Conservation (phyloP, 2,888 invertebrate species). For the Gnatocerus cornutus region DNA sequence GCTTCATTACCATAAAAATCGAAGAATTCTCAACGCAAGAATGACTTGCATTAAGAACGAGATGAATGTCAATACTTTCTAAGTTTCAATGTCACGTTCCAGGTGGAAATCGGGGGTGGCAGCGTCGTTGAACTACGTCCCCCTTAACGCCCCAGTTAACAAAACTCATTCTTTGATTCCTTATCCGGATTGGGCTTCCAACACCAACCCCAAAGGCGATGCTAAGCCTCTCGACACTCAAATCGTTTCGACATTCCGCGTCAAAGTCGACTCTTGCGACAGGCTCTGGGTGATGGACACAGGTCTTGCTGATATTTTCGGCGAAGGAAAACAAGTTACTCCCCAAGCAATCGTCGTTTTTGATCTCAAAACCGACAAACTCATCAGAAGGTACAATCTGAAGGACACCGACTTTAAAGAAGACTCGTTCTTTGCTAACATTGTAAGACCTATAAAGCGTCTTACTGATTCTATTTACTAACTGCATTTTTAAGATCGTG, state of each 20-base stretch:
- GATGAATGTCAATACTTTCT: conserved; percentile 5
- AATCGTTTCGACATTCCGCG: conserved; percentile 83
- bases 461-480: not conserved
- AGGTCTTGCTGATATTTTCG: conserved; percentile 84
- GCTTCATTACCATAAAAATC: not conserved
- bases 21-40: not conserved
- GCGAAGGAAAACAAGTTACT: conserved; percentile 76
- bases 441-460: conserved; percentile 73
- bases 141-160: conserved; percentile 71
- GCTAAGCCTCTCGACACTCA: conserved; percentile 74
- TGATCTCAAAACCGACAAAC: conserved; percentile 83
- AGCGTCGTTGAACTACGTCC: conserved; percentile 80
- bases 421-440: conserved; percentile 87
- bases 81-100: conserved; percentile 37
- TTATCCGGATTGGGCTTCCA: conserved; percentile 86
- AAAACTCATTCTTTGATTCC: conserved; percentile 83
- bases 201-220: conserved; percentile 79
- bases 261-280: conserved; percentile 84
- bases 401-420: conserved; percentile 80
- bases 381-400: conserved; percentile 80
- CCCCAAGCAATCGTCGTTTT: conserved; percentile 81
- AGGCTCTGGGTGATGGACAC: conserved; percentile 89
- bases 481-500: conserved; percentile 71
- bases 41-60: conserved; percentile 5
- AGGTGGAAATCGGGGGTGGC: conserved; percentile 81